Evolutionary conservation across 2,888 invertebrate species (phyloP).

Genomic region (Lacanobia wlatinum): DNA sequence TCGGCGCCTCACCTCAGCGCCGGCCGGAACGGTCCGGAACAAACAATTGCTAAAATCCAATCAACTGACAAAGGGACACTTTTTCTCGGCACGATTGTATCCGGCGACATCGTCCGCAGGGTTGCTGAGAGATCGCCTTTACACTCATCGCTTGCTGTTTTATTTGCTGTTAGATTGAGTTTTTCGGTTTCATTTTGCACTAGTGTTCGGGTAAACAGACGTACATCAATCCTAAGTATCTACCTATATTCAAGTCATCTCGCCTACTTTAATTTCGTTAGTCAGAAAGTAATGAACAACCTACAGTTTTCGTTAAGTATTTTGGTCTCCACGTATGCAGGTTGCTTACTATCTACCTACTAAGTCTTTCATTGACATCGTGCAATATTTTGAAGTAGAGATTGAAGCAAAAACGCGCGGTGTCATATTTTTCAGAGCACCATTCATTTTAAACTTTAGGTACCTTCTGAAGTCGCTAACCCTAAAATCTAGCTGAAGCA

Average conservation of each 20-base stretch:
- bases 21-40: conserved; percentile 46
- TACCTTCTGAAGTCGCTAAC: conserved; percentile 5
- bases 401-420: neutral
- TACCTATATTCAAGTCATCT: too few relatives aligned
- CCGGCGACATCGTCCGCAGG: conserved; percentile 39
- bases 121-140: conserved; percentile 43
- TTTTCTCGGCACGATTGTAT: conserved; percentile 61
- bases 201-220: neutral
- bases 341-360: too few relatives aligned
- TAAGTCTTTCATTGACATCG: too few relatives aligned
- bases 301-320: neutral
- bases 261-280: neutral
- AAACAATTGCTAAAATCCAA: conserved; percentile 68
- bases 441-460: neutral
- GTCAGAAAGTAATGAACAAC: neutral
- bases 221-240: neutral
- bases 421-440: neutral
- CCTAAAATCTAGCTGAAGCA: conserved; percentile 21
- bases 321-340: too few relatives aligned
- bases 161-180: conserved; percentile 18
- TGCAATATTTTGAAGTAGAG: neutral
- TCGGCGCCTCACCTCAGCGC: conserved; percentile 54
- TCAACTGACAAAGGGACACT: conserved; percentile 67
- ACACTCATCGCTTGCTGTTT: conserved; percentile 11
- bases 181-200: conserved; percentile 3